Evolutionary conservation across 2,888 invertebrate species (phyloP), one percentile per base, ranked within the genome.

Genomic region (Melanostoma mellinum): DNA sequence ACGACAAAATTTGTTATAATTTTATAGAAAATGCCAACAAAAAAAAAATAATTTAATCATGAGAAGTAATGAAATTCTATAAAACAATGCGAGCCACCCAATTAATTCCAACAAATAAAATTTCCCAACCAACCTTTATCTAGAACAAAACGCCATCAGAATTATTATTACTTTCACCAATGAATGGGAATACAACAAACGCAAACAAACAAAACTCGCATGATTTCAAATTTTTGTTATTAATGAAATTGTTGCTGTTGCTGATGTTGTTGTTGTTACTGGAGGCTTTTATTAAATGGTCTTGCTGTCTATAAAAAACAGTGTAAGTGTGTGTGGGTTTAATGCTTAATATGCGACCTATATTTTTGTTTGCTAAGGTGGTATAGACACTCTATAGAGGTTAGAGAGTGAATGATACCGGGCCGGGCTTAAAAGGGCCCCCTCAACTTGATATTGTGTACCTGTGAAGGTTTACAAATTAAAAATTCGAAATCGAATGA

Each of bases 401-500:
- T 20, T 46, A 60, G 20, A 46, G 35, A 60, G 35, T 60, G 60
- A 60, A 20, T 44, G 6, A 35, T 4, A 35, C 8, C 20, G 46
- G 35, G 35, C 46, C 46, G 61, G 5, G 42, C 58, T 53, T 53
- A 10, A 9, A 53, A 50, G 44, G 32, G 36, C 40, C 48, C 71
- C 50, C 63, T 63, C 63, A 63, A 81, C 76, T 75, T 81, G 80
- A 75, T 53, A 52, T 56, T 63, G 56, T 38, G 32, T 61, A 55
- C 40, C 20, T 52, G 46, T 46, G 32, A 58, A 50, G 42, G 53
- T 60, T 44, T 73, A 53, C 32, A 32, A 50, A 71, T 65, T 58
- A 36, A 71, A 75, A 80, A 71, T 67, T 75, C 60, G 9, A 81
- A 71, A 75, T 60, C 65, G 69, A 81, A 71, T 65, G 67, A 9